Evolutionary conservation across 2,797 vertebrate species (phyloP).

Genomic region (Periophthalmus magnuspinnatus): DNA sequence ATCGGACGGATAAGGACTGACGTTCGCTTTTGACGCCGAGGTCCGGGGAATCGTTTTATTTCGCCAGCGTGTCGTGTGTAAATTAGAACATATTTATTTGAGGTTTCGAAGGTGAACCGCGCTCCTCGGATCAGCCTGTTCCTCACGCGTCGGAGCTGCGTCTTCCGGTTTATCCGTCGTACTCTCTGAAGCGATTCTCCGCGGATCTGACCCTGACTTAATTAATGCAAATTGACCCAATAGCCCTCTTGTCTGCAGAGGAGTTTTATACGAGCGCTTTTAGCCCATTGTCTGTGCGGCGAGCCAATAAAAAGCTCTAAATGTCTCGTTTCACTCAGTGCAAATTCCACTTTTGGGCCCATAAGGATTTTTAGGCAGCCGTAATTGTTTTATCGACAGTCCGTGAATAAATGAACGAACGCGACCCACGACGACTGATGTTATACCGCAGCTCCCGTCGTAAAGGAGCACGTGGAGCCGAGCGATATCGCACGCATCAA

Average conservation of each 20-base stretch:
- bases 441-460: constrained; percentile 66
- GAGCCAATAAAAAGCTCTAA: constrained; percentile 75
- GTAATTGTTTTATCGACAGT: constrained; percentile 65
- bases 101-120: too few relatives aligned
- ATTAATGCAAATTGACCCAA: constrained; percentile 67
- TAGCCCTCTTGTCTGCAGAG: constrained; percentile 46
- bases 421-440: constrained; percentile 73
- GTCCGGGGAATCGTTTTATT: constrained; percentile 17
- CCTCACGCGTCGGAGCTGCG: constrained; percentile 1
- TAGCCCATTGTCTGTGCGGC: constrained; percentile 67
- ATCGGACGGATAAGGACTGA: constrained; percentile 50
- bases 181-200: constrained; percentile 49
- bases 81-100: neutral
- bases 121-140: too few relatives aligned
- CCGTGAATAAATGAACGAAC: constrained; percentile 70
- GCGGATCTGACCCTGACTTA: constrained; percentile 45
- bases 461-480: too few relatives aligned
- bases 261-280: constrained; percentile 67
- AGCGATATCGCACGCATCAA: constrained; percentile 59
- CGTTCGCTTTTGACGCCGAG: constrained; percentile 47
- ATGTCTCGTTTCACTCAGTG: constrained; percentile 70
- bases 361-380: constrained; percentile 73
- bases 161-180: constrained; percentile 39
- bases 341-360: constrained; percentile 72
- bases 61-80: neutral